Conservation (phyloP, 2,888 invertebrate species). For the Andrena praecox region DNA sequence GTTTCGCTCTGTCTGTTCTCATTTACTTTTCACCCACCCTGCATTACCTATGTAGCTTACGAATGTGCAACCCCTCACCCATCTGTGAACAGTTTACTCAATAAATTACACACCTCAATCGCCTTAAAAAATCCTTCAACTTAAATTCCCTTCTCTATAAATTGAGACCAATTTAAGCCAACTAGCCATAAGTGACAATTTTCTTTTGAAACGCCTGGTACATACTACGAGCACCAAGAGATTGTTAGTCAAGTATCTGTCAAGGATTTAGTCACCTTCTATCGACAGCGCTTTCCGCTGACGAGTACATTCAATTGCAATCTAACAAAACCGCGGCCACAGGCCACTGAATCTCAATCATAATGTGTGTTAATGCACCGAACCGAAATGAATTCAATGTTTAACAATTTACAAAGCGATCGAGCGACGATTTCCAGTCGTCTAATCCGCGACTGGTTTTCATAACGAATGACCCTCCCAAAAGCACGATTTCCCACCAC, state of each 20-base stretch:
- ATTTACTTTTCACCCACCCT: neutral
- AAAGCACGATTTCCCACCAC: conserved; percentile 34
- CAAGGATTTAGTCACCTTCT: conserved; percentile 3
- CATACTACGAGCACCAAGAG: neutral
- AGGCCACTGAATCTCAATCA: neutral
- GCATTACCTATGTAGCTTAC: neutral
- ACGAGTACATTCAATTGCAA: neutral
- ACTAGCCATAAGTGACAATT: neutral
- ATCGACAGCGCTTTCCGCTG: neutral
- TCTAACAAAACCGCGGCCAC: no score
- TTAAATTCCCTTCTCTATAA: neutral
- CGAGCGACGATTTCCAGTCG: conserved; percentile 22
- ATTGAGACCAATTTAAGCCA: conserved; percentile 19
- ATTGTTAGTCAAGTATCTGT: neutral
- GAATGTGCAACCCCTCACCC: neutral
- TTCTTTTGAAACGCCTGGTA: conserved; percentile 16
- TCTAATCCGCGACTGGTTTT: conserved; percentile 30
- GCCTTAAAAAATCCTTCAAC: conserved; percentile 28
- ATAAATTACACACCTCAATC: conserved; percentile 14
- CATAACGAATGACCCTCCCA: conserved; percentile 31
- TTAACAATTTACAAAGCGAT: conserved; percentile 15
- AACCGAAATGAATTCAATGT: neutral
- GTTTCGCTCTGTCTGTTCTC: neutral
- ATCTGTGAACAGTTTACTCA: conserved; percentile 3
- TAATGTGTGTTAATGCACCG: conserved; percentile 6